phyloP scores from a whole-genome alignment of 1,140 invertebrate genomes.

The Brachionus asplanchnoidis region DNA sequence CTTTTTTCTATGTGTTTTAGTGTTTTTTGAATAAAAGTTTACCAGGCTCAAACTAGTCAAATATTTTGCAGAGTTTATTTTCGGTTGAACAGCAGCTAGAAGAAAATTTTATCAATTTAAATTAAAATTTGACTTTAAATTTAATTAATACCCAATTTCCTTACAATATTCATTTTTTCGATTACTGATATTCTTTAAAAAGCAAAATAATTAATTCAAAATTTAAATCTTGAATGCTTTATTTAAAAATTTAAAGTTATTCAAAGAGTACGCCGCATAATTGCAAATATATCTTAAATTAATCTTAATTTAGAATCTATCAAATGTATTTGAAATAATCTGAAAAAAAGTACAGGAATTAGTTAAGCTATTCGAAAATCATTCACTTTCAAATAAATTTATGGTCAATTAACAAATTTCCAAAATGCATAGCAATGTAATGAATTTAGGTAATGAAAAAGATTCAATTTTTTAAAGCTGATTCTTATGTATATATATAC shows the following conservation, averaged over 20 bases:
- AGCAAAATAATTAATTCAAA: constrained; percentile 18
- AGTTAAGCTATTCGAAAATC: too few species aligned
- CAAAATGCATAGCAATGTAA: too few species aligned
- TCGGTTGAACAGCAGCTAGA: not conserved
- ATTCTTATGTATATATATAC: too few species aligned
- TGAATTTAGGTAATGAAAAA: too few species aligned
- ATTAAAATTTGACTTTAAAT: not conserved
- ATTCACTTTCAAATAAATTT: too few species aligned
- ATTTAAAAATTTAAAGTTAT: not conserved
- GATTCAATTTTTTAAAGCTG: too few species aligned
- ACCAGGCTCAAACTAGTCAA: not conserved
- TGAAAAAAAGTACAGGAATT: not conserved
- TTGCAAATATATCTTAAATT: not conserved
- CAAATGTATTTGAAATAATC: too few species aligned
- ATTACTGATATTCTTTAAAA: constrained; percentile 14
- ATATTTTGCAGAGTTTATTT: not conserved
- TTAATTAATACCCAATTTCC: not conserved
- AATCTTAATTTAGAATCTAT: not conserved
- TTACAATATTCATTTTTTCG: not conserved
- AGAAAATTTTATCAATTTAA: too few species aligned
- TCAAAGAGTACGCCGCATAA: not conserved
- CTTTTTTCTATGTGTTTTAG: constrained; percentile 36
- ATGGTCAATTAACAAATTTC: too few species aligned
- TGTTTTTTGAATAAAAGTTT: constrained; percentile 36
- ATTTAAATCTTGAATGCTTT: not conserved